Conservation (phyloP, 1,140 invertebrate genomes). For the Drosophila nannoptera region DNA sequence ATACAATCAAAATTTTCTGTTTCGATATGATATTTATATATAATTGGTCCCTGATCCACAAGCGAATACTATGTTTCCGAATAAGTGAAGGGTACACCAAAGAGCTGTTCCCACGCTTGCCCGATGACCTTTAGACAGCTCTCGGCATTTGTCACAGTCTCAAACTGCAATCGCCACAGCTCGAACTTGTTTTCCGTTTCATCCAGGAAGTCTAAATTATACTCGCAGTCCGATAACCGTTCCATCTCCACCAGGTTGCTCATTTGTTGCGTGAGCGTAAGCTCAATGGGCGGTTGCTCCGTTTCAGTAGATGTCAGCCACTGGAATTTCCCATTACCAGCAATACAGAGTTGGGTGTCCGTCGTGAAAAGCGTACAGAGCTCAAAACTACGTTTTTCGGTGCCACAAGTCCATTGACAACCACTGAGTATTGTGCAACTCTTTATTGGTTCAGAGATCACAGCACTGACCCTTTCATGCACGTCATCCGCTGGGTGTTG, state of each 20-base stretch:
- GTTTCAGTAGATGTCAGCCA: conserved; percentile 70
- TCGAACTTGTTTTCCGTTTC: conserved; percentile 71
- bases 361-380: conserved; percentile 75
- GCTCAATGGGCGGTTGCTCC: conserved; percentile 49
- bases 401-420: conserved; percentile 70
- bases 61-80: conserved; percentile 48
- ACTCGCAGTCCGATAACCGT: conserved; percentile 56
- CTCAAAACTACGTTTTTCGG: conserved; percentile 63
- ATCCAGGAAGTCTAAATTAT: conserved; percentile 68
- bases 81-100: conserved; percentile 70
- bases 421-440: conserved; percentile 79
- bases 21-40: conserved; percentile 39
- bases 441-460: conserved; percentile 67
- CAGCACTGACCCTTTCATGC: conserved; percentile 53
- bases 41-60: conserved; percentile 36
- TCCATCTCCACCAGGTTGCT: conserved; percentile 81
- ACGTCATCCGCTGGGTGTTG: conserved; percentile 69
- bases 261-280: conserved; percentile 79
- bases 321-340: conserved; percentile 77
- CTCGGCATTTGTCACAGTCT: conserved; percentile 61
- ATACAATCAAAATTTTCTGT: not conserved
- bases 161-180: conserved; percentile 69
- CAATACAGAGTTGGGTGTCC: conserved; percentile 65
- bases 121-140: conserved; percentile 66
- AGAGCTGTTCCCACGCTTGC: conserved; percentile 70